Evolutionary conservation across 2,888 invertebrate species (phyloP), one percentile per base, ranked within the genome.

Genomic region (Tineola bisselliella): DNA sequence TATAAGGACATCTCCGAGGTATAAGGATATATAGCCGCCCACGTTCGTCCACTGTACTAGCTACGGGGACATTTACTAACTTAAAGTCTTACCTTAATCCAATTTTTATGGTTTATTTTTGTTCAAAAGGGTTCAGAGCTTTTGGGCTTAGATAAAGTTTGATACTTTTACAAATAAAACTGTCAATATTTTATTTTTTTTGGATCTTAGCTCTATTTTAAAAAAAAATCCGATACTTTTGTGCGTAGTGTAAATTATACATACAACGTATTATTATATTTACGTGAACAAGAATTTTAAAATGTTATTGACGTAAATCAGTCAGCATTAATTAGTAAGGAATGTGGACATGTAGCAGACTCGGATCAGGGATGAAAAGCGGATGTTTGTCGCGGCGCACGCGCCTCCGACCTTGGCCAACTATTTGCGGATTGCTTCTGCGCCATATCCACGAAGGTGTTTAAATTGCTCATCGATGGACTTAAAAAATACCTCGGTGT

Each of bases 391-490:
- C 17, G 17, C 74, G 67, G 65, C 65, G 67, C 69, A 69, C 69
- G 33, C 48, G 19, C 11, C 33, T 44, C 3, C 48, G 81, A 74
- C 86, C 84, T 84, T 79, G 84, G 72, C 67, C 72, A 77, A 77
- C 78, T 84, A 83, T 84, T 82, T 79, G 77, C 73, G 75, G 74
- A 60, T 17, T 62, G 66, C 68, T 69, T 65, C 68, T 68, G 64
- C 70, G 67, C 60, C 62, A 25, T 59, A 11, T 44, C 25, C 66
- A 66, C 66, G 64, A 66, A 63, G 72, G 69, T 67, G 70, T 73
- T 79, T 79, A 80, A 80, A 83, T 80, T 78, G 77, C 76, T 68
- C 66, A 67, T 44, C 13, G 17, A 15, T 33, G 58, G n/a, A n/a
- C n/a, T n/a, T n/a, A n/a, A n/a, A n/a, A n/a, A n/a, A n/a, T n/a